A percentile compares a stretch with the other conserved stretches of the same genome.
phyloP scores from a whole-genome alignment of 1,140 invertebrate species.

The Caerostris extrusa region DNA sequence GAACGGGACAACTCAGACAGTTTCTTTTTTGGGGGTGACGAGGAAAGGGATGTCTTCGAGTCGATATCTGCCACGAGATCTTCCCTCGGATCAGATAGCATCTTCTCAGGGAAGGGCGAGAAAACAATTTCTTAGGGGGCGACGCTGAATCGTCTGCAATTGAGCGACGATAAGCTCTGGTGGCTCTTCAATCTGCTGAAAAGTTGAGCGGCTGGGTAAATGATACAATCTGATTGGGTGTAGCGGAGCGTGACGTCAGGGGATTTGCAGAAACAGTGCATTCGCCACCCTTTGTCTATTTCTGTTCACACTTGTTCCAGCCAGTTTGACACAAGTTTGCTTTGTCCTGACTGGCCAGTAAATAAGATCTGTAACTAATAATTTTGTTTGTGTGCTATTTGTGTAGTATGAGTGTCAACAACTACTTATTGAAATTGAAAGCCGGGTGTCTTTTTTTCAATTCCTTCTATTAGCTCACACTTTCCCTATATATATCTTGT shows the following conservation, averaged over 20 bases:
- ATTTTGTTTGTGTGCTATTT: no score
- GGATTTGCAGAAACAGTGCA: not conserved
- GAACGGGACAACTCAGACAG: not conserved
- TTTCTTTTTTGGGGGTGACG: not conserved
- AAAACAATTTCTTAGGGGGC: not conserved
- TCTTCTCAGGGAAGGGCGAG: not conserved
- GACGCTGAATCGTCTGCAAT: not conserved
- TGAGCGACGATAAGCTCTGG: not conserved
- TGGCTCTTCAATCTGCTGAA: not conserved
- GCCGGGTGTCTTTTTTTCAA: no score
- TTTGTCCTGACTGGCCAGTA: not conserved
- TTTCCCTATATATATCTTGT: no score
- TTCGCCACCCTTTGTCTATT: not conserved
- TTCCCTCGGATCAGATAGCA: not conserved
- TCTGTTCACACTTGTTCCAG: conserved; percentile 7
- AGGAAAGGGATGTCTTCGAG: not conserved
- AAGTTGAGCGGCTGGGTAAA: not conserved
- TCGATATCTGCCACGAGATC: not conserved
- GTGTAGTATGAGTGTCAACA: no score
- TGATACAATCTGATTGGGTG: not conserved
- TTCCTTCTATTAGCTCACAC: no score
- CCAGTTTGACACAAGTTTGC: not conserved
- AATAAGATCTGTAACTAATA: no score
- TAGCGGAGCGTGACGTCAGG: not conserved
- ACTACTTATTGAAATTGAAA: no score